Conservation (phyloP, 2,797 vertebrate genomes). For the Phataginus tetradactyla region DNA sequence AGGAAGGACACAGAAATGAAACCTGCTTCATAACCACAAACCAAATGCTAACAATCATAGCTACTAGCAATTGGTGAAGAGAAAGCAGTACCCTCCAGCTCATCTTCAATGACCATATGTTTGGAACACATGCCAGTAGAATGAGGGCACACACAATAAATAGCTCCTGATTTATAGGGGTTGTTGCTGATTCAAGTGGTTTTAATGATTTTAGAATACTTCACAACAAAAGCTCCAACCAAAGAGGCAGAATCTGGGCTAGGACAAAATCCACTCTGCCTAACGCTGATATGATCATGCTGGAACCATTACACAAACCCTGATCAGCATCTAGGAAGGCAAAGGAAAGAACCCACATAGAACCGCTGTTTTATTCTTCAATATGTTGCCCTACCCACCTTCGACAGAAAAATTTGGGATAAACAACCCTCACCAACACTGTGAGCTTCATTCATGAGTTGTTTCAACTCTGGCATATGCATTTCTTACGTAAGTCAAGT, state of each 20-base stretch:
- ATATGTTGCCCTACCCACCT: not conserved
- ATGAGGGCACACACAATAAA: slow-evolving; percentile 50
- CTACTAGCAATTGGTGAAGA: slow-evolving; percentile 45
- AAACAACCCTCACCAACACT: not conserved
- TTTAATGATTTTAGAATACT: slow-evolving; percentile 77
- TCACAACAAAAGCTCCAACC: slow-evolving; percentile 66
- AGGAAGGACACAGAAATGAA: slow-evolving; percentile 47
- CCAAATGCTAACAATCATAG: slow-evolving; percentile 47
- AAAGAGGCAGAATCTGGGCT: slow-evolving; percentile 50
- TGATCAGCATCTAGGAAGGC: not conserved
- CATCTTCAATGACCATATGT: not conserved
- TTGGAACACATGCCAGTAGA: slow-evolving; percentile 21
- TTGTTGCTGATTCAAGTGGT: slow-evolving; percentile 72
- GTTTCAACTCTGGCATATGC: not conserved
- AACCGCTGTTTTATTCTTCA: not conserved
- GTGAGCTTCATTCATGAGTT: not conserved
- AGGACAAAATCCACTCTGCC: slow-evolving; percentile 51
- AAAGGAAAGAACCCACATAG: not conserved
- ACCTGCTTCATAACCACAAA: slow-evolving; percentile 52
- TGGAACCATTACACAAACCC: not conserved
- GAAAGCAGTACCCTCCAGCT: not conserved
- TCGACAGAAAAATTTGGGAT: not conserved
- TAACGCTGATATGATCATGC: slow-evolving; percentile 27
- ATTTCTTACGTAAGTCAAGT: not conserved
- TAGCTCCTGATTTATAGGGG: slow-evolving; percentile 71